Evolutionary conservation across 2,113 vertebrate genomes (phyloP).

Genomic region (Myocastor coypus): DNA sequence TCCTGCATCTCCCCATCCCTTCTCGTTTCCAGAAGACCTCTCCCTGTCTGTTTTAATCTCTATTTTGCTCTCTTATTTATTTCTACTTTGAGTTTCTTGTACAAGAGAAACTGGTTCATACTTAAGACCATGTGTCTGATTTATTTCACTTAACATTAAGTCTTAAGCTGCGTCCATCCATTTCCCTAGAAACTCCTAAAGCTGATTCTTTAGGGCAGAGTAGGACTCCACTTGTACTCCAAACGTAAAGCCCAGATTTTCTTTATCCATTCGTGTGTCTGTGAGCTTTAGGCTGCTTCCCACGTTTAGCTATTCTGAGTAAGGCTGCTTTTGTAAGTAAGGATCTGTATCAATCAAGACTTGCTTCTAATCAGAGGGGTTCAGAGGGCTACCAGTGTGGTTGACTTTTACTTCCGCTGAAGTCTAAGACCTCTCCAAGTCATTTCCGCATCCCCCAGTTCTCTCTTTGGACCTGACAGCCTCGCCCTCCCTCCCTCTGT

Average conservation of each 20-base stretch:
- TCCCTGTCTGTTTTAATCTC: not conserved
- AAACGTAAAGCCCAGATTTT: no score
- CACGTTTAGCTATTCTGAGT: not conserved
- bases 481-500: not conserved
- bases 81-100: not conserved
- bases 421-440: not conserved
- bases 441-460: not conserved
- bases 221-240: not conserved
- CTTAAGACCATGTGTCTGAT: not conserved
- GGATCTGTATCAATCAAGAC: not conserved
- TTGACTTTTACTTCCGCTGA: not conserved
- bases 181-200: not conserved
- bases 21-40: not conserved
- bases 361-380: not conserved
- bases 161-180: not conserved
- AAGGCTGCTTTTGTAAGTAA: not conserved
- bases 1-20: not conserved
- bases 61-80: not conserved
- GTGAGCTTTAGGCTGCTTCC: not conserved
- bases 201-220: not conserved
- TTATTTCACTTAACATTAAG: not conserved
- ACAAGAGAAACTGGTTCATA: not conserved
- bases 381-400: not conserved
- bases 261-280: not conserved
- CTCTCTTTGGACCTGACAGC: not conserved